Conservation (phyloP, 2,888 invertebrate genomes). For the Eumerus sabulonum region DNA sequence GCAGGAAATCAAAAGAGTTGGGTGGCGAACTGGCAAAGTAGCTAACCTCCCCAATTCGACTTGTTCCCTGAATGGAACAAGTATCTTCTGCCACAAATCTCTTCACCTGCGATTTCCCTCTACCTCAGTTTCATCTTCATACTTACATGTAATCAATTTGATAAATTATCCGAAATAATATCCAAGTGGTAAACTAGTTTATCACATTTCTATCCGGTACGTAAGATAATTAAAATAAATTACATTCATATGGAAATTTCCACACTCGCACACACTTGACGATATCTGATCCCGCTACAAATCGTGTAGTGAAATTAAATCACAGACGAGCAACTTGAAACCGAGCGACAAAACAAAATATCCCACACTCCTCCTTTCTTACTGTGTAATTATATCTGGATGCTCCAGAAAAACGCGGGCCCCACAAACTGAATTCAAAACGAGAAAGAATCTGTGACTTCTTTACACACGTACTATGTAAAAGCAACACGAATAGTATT, state of each 20-base stretch:
- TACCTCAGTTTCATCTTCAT: neutral
- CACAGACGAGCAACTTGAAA: slow-evolving; percentile 16
- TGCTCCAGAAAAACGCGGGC: slow-evolving; percentile 53
- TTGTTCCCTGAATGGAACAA: no score
- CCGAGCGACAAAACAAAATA: slow-evolving; percentile 24
- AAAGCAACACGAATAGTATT: neutral
- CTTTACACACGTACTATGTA: slow-evolving; percentile 26
- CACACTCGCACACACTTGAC: slow-evolving; percentile 28
- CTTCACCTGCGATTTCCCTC: neutral
- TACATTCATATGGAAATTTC: slow-evolving; percentile 2
- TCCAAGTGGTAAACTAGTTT: slow-evolving; percentile 54
- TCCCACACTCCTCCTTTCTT: slow-evolving; percentile 54
- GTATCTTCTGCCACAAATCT: no score
- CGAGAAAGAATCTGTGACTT: slow-evolving; percentile 12
- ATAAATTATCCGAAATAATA: slow-evolving; percentile 58
- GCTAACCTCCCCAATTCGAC: no score
- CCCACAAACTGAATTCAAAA: slow-evolving; percentile 13
- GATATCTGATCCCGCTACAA: slow-evolving; percentile 24
- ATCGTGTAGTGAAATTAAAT: slow-evolving; percentile 33
- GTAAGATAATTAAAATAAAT: slow-evolving; percentile 1
- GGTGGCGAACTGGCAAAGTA: no score
- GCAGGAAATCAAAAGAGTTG: no score
- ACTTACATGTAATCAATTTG: slow-evolving; percentile 49
- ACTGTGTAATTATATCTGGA: slow-evolving; percentile 25
- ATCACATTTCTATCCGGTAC: slow-evolving; percentile 53